phyloP scores from a whole-genome alignment of 92 coral and sea anemone species.

The Isaurus tuberculatus region DNA sequence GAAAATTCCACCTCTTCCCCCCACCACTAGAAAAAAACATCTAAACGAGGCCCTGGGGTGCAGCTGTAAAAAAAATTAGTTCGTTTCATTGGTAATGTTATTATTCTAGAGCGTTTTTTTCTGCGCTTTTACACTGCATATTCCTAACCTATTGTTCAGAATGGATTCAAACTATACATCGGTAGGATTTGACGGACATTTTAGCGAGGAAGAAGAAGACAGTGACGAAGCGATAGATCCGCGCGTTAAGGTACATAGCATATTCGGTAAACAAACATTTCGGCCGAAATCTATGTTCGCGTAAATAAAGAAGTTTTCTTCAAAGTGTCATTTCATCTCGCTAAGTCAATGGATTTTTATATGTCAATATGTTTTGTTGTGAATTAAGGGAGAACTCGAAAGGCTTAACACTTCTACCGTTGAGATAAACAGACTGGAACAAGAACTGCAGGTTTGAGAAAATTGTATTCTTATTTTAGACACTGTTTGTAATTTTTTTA shows the following conservation, averaged over 20 bases:
- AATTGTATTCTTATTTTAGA: neutral
- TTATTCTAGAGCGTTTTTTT: neutral
- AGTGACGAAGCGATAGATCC: constrained; percentile 87
- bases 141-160: neutral
- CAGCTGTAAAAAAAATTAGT: neutral
- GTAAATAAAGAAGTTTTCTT: neutral
- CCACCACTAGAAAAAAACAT: neutral
- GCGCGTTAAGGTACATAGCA: constrained; percentile 77
- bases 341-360: neutral
- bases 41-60: constrained; percentile 5
- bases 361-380: neutral
- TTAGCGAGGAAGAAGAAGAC: constrained; percentile 80
- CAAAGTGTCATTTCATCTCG: neutral
- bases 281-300: neutral
- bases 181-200: constrained; percentile 13
- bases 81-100: neutral
- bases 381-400: constrained; percentile 85
- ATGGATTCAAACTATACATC: constrained; percentile 22
- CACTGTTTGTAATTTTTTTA: neutral
- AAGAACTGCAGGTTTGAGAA: constrained; percentile 84
- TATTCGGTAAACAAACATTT: neutral
- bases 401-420: constrained; percentile 86
- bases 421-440: constrained; percentile 90
- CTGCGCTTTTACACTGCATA: neutral
- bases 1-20: neutral